Evolutionary conservation across 1,140 invertebrate species (phyloP).

Genomic region (Globodera ellingtonae): DNA sequence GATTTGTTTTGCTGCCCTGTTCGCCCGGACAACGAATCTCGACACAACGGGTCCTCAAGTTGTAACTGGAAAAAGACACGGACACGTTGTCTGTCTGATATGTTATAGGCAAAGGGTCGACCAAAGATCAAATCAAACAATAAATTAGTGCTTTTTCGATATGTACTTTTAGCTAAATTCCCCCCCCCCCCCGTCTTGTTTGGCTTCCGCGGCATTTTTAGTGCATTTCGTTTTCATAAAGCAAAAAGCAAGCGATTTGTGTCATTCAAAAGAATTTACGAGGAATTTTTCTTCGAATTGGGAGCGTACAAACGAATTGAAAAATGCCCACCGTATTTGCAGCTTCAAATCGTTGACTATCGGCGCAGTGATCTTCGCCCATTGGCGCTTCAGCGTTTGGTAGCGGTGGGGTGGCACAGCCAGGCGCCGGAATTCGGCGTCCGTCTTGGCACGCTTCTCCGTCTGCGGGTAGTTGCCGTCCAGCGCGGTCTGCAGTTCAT

Average conservation of each 20-base stretch:
- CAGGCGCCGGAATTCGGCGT: constrained; percentile 68
- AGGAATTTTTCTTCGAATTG: too few species aligned
- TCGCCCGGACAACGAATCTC: constrained; percentile 74
- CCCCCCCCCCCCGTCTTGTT: too few species aligned
- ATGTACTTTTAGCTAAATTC: too few species aligned
- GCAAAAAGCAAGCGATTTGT: too few species aligned
- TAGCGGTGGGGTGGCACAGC: constrained; percentile 79
- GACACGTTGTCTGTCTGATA: too few species aligned
- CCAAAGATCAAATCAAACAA: too few species aligned
- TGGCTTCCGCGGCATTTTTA: too few species aligned
- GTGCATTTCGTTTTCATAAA: too few species aligned
- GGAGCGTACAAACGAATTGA: neutral
- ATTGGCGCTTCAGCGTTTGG: constrained; percentile 89
- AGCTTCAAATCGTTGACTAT: constrained; percentile 91
- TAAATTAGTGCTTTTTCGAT: too few species aligned
- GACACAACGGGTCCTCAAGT: constrained; percentile 85
- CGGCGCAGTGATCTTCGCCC: constrained; percentile 94
- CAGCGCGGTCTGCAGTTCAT: neutral
- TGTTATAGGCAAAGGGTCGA: too few species aligned
- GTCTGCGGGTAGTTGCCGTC: neutral
- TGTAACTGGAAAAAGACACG: constrained; percentile 72
- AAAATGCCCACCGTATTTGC: constrained; percentile 74
- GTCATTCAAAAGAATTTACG: neutral
- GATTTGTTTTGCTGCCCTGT: constrained; percentile 76
- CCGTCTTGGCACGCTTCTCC: neutral